Conservation (phyloP, 2,888 invertebrate species). For the Alloplasta piceator region DNA sequence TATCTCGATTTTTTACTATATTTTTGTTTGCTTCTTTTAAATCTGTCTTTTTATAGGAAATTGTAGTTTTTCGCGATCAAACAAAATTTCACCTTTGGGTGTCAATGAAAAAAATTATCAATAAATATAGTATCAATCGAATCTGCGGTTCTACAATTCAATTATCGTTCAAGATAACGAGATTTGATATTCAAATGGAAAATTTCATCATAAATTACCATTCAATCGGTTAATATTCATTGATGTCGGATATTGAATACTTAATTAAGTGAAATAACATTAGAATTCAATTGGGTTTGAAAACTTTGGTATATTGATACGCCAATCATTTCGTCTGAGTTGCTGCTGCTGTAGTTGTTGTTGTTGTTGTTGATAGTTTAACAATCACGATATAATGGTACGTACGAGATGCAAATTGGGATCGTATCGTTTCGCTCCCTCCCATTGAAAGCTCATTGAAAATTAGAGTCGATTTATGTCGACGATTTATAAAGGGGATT, state of each 20-base stretch:
- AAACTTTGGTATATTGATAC: not conserved
- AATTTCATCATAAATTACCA: not conserved
- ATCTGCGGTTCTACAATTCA: not conserved
- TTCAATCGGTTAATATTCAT: not conserved
- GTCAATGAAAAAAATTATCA: too few species aligned
- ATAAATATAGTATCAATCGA: not conserved
- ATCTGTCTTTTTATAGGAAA: too few species aligned
- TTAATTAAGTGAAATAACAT: not conserved
- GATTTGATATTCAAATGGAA: not conserved
- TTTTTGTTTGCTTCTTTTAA: too few species aligned
- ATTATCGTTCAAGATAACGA: not conserved
- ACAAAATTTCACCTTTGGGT: too few species aligned
- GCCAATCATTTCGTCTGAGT: not conserved
- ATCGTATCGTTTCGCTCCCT: not conserved
- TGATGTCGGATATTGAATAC: not conserved
- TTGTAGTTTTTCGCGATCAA: too few species aligned
- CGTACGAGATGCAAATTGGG: not conserved
- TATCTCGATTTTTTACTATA: too few species aligned
- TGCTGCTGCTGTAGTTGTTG: too few species aligned
- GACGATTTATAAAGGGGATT: too few species aligned
- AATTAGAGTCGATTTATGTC: constrained; percentile 21
- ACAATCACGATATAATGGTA: not conserved
- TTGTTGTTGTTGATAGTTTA: not conserved
- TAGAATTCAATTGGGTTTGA: not conserved
- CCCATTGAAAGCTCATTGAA: constrained; percentile 22